Percentiles rank a stretch among this genome's conserved stretches.
These are phyloP conservation scores for Sander vitreus DNA, from an alignment of 2,113 vertebrate genomes.

Conservation along the genomic window DNA sequence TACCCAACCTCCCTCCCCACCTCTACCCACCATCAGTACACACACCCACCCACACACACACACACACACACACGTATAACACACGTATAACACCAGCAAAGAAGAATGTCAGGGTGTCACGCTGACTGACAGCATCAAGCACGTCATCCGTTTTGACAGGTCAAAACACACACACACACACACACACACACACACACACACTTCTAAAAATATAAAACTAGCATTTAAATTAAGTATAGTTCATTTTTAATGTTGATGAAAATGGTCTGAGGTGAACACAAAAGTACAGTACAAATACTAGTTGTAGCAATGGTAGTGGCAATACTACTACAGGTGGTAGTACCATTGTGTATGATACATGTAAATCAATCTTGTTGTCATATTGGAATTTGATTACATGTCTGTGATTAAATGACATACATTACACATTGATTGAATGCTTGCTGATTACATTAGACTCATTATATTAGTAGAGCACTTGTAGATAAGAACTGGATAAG, in stretches of 20 bases:
- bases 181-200: not conserved
- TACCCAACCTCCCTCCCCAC: conserved; percentile 47
- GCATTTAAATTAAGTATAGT: not conserved
- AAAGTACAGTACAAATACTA: not conserved
- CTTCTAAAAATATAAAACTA: not conserved
- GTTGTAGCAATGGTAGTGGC: not conserved
- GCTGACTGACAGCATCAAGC: conserved; percentile 57
- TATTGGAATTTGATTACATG: conserved; percentile 7
- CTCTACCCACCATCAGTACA: not conserved
- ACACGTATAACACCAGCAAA: conserved; percentile 75
- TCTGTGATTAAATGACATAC: conserved; percentile 25
- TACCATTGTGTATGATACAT: not conserved
- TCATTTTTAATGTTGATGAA: not conserved
- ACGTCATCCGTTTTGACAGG: conserved; percentile 62
- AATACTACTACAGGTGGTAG: not conserved
- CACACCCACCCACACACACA: conserved; percentile 33
- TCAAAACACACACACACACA: conserved; percentile 24
- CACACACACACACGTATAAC: conserved; percentile 56
- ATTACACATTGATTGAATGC: conserved; percentile 11
- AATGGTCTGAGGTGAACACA: not conserved
- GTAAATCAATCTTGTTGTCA: conserved; percentile 6
- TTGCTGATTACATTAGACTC: conserved; percentile 4
- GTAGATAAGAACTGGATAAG: not conserved
- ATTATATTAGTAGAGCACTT: not conserved
- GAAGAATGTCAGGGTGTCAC: conserved; percentile 78